These are phyloP conservation scores for Pygoscelis adeliae DNA, from an alignment of 2,113 vertebrate species.

Conservation along the genomic window DNA sequence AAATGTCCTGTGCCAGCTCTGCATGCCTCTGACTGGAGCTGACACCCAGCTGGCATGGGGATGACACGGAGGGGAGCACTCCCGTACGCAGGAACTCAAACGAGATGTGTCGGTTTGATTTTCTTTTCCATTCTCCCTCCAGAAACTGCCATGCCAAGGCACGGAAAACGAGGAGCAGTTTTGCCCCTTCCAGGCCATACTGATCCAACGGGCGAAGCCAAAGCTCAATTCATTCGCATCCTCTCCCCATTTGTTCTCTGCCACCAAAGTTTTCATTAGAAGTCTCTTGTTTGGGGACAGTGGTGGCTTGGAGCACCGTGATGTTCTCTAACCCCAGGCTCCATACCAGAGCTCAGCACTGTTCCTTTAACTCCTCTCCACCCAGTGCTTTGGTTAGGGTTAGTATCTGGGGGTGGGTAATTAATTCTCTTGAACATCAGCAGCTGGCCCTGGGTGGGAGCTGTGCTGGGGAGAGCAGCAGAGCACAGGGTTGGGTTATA, in stretches of 20 bases:
- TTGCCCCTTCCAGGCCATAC: background rate
- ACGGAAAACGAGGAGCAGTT: background rate
- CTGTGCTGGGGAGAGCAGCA: background rate
- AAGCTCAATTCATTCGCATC: background rate
- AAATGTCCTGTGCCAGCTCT: background rate
- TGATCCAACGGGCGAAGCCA: background rate
- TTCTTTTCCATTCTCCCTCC: background rate
- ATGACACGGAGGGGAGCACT: background rate
- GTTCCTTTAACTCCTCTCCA: background rate
- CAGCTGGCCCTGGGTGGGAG: constrained; percentile 19
- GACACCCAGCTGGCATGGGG: background rate
- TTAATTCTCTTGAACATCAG: constrained; percentile 5
- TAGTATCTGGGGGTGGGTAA: background rate
- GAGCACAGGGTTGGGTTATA: background rate
- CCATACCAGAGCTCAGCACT: background rate
- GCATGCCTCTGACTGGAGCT: background rate
- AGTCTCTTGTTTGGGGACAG: background rate
- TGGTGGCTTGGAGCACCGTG: background rate
- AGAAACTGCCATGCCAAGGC: background rate
- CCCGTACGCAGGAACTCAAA: background rate
- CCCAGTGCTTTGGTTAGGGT: background rate
- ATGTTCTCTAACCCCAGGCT: background rate
- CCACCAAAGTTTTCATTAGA: background rate
- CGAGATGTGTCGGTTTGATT: background rate
- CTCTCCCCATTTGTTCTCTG: background rate